Evolutionary conservation across 2,113 vertebrate genomes (phyloP).

Genomic region (Xenopus borealis): DNA sequence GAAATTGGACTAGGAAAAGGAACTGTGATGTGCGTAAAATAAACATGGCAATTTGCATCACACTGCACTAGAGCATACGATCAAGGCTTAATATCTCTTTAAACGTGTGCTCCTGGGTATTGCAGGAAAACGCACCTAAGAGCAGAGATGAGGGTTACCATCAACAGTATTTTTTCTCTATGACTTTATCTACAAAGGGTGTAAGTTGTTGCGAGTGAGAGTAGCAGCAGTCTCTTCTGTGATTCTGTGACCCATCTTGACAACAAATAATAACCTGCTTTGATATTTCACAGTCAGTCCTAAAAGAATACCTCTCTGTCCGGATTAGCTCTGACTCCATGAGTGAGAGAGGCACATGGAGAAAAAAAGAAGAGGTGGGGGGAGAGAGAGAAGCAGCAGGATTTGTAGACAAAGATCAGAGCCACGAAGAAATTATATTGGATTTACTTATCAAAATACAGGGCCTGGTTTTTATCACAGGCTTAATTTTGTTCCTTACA

Average conservation of each 20-base stretch:
- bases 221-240: slow-evolving; percentile 9
- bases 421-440: slow-evolving; percentile 99
- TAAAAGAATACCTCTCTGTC: slow-evolving; percentile 25
- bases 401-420: slow-evolving; percentile 99
- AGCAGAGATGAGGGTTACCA: too few species aligned
- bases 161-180: too few species aligned
- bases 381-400: slow-evolving; percentile 65
- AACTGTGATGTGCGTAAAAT: too few species aligned
- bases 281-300: slow-evolving; percentile 41
- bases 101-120: too few species aligned
- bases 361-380: slow-evolving; percentile 59
- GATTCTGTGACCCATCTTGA: slow-evolving; percentile 36
- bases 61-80: too few species aligned
- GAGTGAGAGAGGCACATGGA: slow-evolving; percentile 24
- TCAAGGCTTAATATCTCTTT: too few species aligned
- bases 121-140: too few species aligned
- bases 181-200: too few species aligned
- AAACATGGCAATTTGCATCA: too few species aligned
- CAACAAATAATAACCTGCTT: slow-evolving; percentile 37
- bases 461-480: slow-evolving; percentile 94
- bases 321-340: slow-evolving; percentile 41
- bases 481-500: slow-evolving; percentile 99
- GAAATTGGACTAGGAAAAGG: too few species aligned
- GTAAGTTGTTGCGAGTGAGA: neutral
- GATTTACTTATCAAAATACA: slow-evolving; percentile 99